Evolutionary conservation across 2,888 invertebrate species (phyloP), one percentile per base, ranked within the genome.

Genomic region (Dyspetes luteomarginatus): DNA sequence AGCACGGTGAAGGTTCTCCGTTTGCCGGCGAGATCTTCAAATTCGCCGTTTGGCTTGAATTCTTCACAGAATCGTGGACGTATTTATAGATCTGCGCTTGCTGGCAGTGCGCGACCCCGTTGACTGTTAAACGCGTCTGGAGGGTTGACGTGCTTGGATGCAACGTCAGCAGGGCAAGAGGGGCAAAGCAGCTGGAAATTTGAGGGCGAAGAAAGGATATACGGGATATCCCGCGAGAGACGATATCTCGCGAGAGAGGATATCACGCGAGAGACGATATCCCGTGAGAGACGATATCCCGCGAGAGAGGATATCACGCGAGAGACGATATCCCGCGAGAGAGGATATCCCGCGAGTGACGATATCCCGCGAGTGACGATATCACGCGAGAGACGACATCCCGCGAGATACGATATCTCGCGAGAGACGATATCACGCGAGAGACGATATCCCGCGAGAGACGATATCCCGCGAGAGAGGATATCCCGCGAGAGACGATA

Each of bases 11-110:
- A n/a, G n/a, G n/a, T n/a, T n/a, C n/a, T n/a, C n/a, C n/a, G n/a
- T n/a, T n/a, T n/a, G n/a, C n/a, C n/a, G n/a, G 50, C 62, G 30
- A 26, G 45, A 65, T 43, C 68, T 80, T 76, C 56, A 74, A 73
- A 76, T 81, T 76, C 74, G 80, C 67, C 82, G 85, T 88, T 85
- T 86, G n/a, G n/a, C 88, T 86, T 86, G 88, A 88, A 88, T 88
- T 87, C 88, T 84, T 86, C 85, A 85, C 85, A 83, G 84, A 88
- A 86, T 80, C 82, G 85, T 82, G 85, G 52, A 78, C 77, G 87
- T 89, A 89, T 89, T 89, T 89, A 89, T 89, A 89, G 89, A 89
- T 72, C 77, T 77, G 84, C 83, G 24, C 82, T 75, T 82, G 78
- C 65, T 24, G 69, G 71, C 75, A 82, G 74, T 79, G 24, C 2